Evolutionary conservation across 2,888 invertebrate species (phyloP), one percentile per base, ranked within the genome.

Genomic region (Agonopterix subpropinquella): DNA sequence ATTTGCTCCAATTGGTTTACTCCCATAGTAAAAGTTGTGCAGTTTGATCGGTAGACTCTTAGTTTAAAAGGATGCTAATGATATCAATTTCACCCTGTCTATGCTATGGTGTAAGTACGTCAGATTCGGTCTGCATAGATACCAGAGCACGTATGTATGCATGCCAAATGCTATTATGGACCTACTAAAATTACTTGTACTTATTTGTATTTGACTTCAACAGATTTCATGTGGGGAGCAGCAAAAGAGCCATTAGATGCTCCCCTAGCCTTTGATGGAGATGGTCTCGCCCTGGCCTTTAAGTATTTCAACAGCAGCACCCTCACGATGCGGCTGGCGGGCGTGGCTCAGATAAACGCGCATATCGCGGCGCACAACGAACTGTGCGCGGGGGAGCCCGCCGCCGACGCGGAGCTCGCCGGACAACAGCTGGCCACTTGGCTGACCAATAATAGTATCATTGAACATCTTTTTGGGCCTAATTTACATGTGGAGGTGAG

Each of bases 271-370:
- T 97, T 96, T 70, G 97, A 97, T 67, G 91, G 92, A 1, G 97
- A 98, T 71, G 98, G 97, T 0, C 84, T 98, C 41, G 94, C 96
- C 52, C 83, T 98, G 56, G 98, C 98, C n/a, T 97, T 97, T 77
- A 98, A 98, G 77, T 98, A 97, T 82, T 98, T 98, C 75, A 96
- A 95, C 55, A 97, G 97, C 61, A 96, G 96, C 48, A 98, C 98
- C 0, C 78, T 98, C 52, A 98, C 98, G 0, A 97, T 98, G 95
- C 90, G 98, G 53, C 80, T 98, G 50, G 96, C 97, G 9, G 98
- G 98, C 51, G 95, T 98, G 66, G 93, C 96, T 11, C 98, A 98
- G 82, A 97, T 98, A 61, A 98, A 98, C 85, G 95, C 95, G 53
- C 96, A 97, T 71, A 97, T 98, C 48, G 96, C 95, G 49, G 91